Evolutionary conservation across 2,797 vertebrate species (phyloP), one percentile per base, ranked within the genome.

Genomic region (Crypturellus tataupa): DNA sequence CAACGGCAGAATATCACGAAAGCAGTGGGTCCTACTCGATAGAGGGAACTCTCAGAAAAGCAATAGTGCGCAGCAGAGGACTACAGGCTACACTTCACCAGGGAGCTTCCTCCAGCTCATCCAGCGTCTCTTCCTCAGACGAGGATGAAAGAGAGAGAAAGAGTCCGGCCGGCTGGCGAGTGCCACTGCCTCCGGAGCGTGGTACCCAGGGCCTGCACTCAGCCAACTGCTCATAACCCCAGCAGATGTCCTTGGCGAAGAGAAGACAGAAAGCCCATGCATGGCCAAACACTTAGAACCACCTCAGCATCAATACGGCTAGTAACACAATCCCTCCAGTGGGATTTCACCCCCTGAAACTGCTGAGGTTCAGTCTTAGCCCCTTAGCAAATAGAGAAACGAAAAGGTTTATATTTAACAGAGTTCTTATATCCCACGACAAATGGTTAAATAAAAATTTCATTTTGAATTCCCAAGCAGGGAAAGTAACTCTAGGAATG

Each of bases 401-500:
- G 24, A 33, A 86, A 39, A 81, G 15, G 13, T 46, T 79, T 88
- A 25, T 62, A 75, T 90, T 25, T 3, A 3, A 21, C 5, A 46
- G 60, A 39, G 24, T 90, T 92, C 49, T 72, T 78, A 63, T 14
- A 62, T 39, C 4, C 37, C 12, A 27, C 17, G 47, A 53, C 31
- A 90, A 55, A 67, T 24, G 3, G 24, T 67, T 65, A 47, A 82
- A 87, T 65, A 27, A 85, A 85, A 81, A 80, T 37, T 4, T 44
- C 10, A 46, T 40, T 89, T 68, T 49, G 47, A 85, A 87, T 89
- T 77, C 23, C 77, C 49, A 78, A 63, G 35, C 51, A 82, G 46
- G 12, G 12, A 10, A 86, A 70, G 55, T 69, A 85, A 53, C 20
- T 42, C 31, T 13, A 62, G 12, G 35, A 83, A 68, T 37, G 27